Evolutionary conservation across 2,888 invertebrate genomes (phyloP).

Genomic region (Himalopsyche kuldschensis): DNA sequence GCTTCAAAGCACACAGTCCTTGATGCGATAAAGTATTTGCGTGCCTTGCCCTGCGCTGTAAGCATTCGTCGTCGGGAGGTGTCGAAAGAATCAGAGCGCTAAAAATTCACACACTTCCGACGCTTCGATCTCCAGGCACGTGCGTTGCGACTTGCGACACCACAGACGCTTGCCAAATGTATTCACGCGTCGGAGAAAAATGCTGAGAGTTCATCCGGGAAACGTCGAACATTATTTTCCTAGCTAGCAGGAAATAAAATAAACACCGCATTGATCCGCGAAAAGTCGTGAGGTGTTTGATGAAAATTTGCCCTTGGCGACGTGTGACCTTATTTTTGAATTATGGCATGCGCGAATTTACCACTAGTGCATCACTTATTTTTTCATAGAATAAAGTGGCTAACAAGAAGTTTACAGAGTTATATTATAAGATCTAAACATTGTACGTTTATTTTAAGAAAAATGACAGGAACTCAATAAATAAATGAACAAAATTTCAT

Average conservation of each 20-base stretch:
- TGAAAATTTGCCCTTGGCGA: neutral
- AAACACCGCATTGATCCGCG: neutral
- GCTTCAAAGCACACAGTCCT: neutral
- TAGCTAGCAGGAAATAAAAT: neutral
- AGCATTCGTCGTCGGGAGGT: constrained; percentile 17
- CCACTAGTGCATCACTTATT: no score
- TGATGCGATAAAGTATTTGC: neutral
- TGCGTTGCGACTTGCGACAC: neutral
- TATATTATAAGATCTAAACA: no score
- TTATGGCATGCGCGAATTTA: neutral
- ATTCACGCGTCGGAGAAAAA: neutral
- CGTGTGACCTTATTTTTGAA: neutral
- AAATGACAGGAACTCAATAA: no score
- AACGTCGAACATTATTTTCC: neutral
- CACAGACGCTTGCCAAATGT: neutral
- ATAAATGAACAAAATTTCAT: no score
- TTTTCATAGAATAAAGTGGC: no score
- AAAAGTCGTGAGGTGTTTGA: neutral
- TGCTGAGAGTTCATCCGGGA: neutral
- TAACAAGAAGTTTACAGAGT: no score
- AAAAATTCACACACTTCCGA: constrained; percentile 19
- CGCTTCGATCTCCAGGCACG: constrained; percentile 9
- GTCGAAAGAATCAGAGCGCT: constrained; percentile 20
- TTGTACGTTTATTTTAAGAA: no score
- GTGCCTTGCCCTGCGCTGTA: neutral